Evolutionary conservation across 2,888 invertebrate species (phyloP).

Genomic region (Gastracanthus pulcherrimus): DNA sequence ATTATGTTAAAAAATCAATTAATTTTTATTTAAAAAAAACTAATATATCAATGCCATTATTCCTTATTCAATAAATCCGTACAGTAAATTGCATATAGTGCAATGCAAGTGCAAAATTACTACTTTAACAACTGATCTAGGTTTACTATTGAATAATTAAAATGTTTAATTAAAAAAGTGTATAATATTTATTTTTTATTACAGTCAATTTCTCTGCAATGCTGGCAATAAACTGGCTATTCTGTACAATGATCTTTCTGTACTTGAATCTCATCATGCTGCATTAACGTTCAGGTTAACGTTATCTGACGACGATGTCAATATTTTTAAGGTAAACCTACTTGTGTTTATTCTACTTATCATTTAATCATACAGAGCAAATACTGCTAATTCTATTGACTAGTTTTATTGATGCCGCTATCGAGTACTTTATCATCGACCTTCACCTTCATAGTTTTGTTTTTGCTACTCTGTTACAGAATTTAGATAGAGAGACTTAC

Average conservation of each 20-base stretch:
- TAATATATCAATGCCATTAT: not conserved
- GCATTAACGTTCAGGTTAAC: constrained; percentile 97
- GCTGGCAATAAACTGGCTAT: constrained; percentile 93
- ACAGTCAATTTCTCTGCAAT: constrained; percentile 93
- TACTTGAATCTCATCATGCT: constrained; percentile 97
- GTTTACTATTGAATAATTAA: not conserved
- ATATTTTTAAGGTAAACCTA: constrained; percentile 89
- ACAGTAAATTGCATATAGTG: no score
- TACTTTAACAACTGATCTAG: no score
- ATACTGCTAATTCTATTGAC: not conserved
- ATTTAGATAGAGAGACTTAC: constrained; percentile 93
- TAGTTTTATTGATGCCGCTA: not conserved
- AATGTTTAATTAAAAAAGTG: no score
- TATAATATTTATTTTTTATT: not conserved
- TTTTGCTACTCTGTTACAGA: constrained; percentile 71
- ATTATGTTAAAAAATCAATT: not conserved
- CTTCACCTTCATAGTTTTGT: not conserved
- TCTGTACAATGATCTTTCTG: constrained; percentile 96
- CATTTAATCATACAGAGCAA: no score
- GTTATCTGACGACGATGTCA: constrained; percentile 91
- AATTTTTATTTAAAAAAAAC: not conserved
- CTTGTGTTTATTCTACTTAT: not conserved
- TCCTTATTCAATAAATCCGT: no score
- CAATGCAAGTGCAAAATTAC: no score
- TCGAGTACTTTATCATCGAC: no score